Evolutionary conservation across 2,888 invertebrate species (phyloP).

Genomic region (Lasioglossum lativentre): DNA sequence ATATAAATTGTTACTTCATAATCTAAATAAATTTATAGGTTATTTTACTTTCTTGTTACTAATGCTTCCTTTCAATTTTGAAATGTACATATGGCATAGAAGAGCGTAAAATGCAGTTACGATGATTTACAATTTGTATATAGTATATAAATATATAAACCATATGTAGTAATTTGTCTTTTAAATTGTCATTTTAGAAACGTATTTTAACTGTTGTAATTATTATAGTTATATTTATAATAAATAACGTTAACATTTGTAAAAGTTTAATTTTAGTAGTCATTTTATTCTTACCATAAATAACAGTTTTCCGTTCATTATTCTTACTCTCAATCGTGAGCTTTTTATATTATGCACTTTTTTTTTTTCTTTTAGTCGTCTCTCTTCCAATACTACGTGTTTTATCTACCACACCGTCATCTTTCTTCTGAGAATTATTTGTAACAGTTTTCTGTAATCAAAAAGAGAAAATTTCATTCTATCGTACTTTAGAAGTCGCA

Average conservation of each 20-base stretch:
- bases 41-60: too few species aligned
- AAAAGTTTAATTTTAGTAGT: neutral
- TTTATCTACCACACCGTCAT: too few species aligned
- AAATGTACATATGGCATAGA: neutral
- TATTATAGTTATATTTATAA: slow-evolving; percentile 15
- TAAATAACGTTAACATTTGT: slow-evolving; percentile 1
- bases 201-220: slow-evolving; percentile 3
- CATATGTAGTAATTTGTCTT: neutral
- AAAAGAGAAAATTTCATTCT: neutral
- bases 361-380: neutral
- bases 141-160: neutral
- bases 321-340: neutral
- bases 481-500: too few species aligned
- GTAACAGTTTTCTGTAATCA: slow-evolving; percentile 20
- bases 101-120: neutral
- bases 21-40: too few species aligned
- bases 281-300: neutral
- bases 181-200: neutral
- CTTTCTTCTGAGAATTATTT: neutral
- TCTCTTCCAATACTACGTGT: too few species aligned
- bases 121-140: neutral
- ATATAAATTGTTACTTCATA: too few species aligned
- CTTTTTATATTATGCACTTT: neutral
- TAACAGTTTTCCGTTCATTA: neutral
- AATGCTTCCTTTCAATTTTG: neutral